phyloP scores from a whole-genome alignment of 2,888 invertebrate genomes.

The Thyatira batis region DNA sequence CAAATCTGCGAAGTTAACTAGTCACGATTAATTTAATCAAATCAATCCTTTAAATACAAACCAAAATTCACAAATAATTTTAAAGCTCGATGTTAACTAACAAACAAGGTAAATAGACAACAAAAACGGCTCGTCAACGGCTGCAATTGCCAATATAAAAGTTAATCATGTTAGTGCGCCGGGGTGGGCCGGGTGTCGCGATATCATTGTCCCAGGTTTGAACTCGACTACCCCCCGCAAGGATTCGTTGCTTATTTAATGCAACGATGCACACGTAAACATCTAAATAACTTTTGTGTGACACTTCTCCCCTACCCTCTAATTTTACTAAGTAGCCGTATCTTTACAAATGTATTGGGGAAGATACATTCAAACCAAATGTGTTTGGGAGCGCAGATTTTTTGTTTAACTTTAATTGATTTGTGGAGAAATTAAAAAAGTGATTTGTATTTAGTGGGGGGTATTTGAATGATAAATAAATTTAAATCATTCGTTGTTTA shows the following conservation, averaged over 20 bases:
- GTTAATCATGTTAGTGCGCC: slow-evolving; percentile 69
- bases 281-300: slow-evolving; percentile 82
- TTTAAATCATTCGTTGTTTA: neutral
- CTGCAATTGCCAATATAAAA: slow-evolving; percentile 67
- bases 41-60: too few species aligned
- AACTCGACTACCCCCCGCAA: slow-evolving; percentile 63
- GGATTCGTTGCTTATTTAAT: slow-evolving; percentile 81
- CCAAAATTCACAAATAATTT: too few species aligned
- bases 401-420: slow-evolving; percentile 40
- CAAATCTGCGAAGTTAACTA: too few species aligned
- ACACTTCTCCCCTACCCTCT: slow-evolving; percentile 77
- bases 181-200: slow-evolving; percentile 70
- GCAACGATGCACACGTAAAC: slow-evolving; percentile 82
- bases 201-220: slow-evolving; percentile 71
- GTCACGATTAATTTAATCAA: too few species aligned
- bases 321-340: slow-evolving; percentile 81
- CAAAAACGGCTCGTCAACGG: slow-evolving; percentile 47
- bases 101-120: slow-evolving; percentile 24
- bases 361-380: slow-evolving; percentile 65
- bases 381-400: slow-evolving; percentile 57
- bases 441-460: slow-evolving; percentile 5
- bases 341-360: slow-evolving; percentile 75
- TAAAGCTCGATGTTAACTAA: neutral
- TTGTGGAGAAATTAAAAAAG: slow-evolving; percentile 12
- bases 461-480: slow-evolving; percentile 7